Evolutionary conservation across 2,888 invertebrate genomes (phyloP), one percentile per base, ranked within the genome.

Genomic region (Mythimna pallens): DNA sequence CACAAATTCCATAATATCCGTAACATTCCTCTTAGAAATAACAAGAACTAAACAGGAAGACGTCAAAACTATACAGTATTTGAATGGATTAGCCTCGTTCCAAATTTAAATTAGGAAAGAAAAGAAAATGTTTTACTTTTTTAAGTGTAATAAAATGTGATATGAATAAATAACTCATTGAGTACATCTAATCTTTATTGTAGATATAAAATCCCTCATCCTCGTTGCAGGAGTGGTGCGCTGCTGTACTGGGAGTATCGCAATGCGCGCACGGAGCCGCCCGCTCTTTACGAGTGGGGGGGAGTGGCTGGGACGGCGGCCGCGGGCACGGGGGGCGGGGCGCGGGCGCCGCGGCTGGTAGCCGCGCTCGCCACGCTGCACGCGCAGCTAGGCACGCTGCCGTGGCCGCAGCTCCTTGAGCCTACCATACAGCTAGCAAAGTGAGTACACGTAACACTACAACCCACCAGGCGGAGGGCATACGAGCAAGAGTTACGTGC

Each of bases 241-340:
- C 93, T 98, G 89, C 90, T 98, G 87, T 96, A 98, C 87, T 98
- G 98, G 94, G 97, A 97, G 92, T 98, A 98, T 91, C 95, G 97
- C 14, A 76, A 96, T 93, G 77, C 88, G 87, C 90, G 93, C 91
- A 83, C 85, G 22, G 88, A 88, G 78, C 83, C 86, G 47, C 74
- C 88, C 14, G 40, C 43, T 73, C 97, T 98, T 8, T 91, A 94
- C 73, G 93, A 94, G 86, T 94, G 95, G 92, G 93, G 93, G 20
- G 89, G 87, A 4, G 82, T 69, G 62, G 78, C 40, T 12, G 43
- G 59, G 77, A 40, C 30, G 59, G 0, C 8, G 30, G 3, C 3
- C 61, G 43, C 43, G 65, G 25, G 40, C 54, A 30, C 43, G 58
- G 61, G 50, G 22, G 40, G 61, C 22, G 50, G 62, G 61, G 80